Percentiles rank a stretch among this genome's conserved stretches.
phyloP scores from a whole-genome alignment of 1,140 invertebrate species.

The Drosophila lacteicornis region DNA sequence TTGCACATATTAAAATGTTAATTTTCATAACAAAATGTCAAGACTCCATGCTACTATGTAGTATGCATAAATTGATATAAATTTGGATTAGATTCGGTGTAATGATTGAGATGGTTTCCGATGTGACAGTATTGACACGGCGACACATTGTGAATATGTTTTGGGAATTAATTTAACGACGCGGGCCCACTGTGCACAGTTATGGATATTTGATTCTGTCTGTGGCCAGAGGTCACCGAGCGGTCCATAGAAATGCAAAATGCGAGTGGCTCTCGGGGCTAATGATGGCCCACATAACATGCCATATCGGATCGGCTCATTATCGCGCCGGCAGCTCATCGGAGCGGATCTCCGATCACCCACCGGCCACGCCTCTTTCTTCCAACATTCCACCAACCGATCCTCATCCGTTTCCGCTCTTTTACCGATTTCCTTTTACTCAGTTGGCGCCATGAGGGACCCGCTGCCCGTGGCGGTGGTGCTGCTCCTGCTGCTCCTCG shows the following conservation, averaged over 20 bases:
- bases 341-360: slow-evolving; percentile 19
- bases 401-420: not conserved
- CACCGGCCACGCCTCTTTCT: slow-evolving; percentile 7
- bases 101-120: slow-evolving; percentile 1
- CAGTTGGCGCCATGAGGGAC: slow-evolving; percentile 47
- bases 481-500: slow-evolving; percentile 51
- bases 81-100: not conserved
- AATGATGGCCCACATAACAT: slow-evolving; percentile 69
- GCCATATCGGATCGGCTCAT: slow-evolving; percentile 28
- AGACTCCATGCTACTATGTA: not conserved
- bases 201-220: slow-evolving; percentile 49
- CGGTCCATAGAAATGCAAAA: slow-evolving; percentile 64
- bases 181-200: slow-evolving; percentile 49
- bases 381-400: not conserved
- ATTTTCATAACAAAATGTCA: slow-evolving; percentile 26
- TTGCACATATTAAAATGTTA: slow-evolving; percentile 1
- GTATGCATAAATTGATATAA: slow-evolving; percentile 16
- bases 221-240: slow-evolving; percentile 56
- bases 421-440: not conserved
- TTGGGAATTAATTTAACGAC: not conserved
- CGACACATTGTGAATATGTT: not conserved
- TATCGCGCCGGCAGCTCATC: slow-evolving; percentile 34
- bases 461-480: slow-evolving; percentile 49
- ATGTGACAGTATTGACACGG: not conserved
- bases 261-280: slow-evolving; percentile 28